Base-by-base conservation (phyloP, 2,113 vertebrate genomes). In the Macroglossus sobrinus region DNA sequence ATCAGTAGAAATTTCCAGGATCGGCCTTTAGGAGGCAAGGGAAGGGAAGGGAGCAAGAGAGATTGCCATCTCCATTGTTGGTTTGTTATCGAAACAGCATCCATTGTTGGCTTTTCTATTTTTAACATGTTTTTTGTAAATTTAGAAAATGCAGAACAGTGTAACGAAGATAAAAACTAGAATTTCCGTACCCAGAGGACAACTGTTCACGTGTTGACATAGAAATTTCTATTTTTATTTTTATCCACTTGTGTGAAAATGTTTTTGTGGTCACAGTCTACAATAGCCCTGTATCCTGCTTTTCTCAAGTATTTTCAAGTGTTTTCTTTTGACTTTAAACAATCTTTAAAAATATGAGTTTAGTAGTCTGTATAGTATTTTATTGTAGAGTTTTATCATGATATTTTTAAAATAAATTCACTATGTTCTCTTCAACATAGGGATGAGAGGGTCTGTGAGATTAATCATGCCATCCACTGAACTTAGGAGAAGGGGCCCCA, bases 41-140 rank as follows among this genome's bases (percentile, higher is more conserved):
- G 47, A 69, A 68, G 14, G 89, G 59, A 80, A 74, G 72, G n/a
- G n/a, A n/a, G n/a, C n/a, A n/a, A 76, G 21, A 90, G 50, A 84
- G 86, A 45, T 13, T 50, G 30, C 66, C 66, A 5, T 57, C 81
- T 66, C 19, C 10, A n/a, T 53, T 84, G 75, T 71, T 38, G 69
- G 57, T 57, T 93, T 66, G 50, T 69, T 95, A 84, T 97, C 72
- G 91, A 89, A 90, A 94, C 35, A 96, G 55, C 78, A 63, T 24
- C 75, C 2, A 18, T 91, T 91, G 55, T 89, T 63, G 85, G 40
- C 64, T 90, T 93, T 86, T 53, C 66, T 92, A 33, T 74, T 95
- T 74, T 84, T 7, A 61, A 14, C 26, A 55, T 18, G 16, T 38
- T 59, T n/a, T 66, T 69, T 40, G 61, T 72, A n/a, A 64, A 80